phyloP scores from a whole-genome alignment of 2,797 vertebrate genomes.

The Etheostoma nigrum region DNA sequence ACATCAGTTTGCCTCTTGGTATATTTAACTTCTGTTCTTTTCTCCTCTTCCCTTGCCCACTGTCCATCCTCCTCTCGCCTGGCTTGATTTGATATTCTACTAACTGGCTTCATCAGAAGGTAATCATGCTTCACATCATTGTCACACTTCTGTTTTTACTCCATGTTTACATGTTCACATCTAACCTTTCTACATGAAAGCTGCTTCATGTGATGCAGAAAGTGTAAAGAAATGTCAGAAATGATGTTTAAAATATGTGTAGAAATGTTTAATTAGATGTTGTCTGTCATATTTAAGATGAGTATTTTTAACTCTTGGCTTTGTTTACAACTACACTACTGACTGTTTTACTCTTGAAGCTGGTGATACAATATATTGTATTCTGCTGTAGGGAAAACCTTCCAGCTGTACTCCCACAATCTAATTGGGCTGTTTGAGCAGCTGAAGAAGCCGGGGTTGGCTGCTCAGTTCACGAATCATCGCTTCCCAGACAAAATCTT shows the following conservation, averaged over 20 bases:
- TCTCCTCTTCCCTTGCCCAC: constrained; percentile 80
- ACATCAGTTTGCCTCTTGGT: constrained; percentile 62
- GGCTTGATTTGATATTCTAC: constrained; percentile 84
- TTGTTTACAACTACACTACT: not conserved
- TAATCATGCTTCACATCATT: constrained; percentile 85
- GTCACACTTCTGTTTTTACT: constrained; percentile 67
- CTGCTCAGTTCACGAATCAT: constrained; percentile 96
- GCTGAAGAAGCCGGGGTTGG: constrained; percentile 96
- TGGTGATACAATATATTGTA: not conserved
- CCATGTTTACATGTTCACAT: constrained; percentile 51
- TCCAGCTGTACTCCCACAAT: constrained; percentile 98
- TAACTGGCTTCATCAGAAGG: constrained; percentile 92
- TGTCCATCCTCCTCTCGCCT: constrained; percentile 83
- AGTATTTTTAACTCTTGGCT: not conserved
- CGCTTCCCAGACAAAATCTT: constrained; percentile 95
- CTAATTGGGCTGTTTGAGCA: constrained; percentile 98
- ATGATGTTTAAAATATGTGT: not conserved
- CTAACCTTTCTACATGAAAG: constrained; percentile 65
- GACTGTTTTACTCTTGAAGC: constrained; percentile 1
- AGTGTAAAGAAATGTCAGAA: not conserved
- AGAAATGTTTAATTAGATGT: not conserved
- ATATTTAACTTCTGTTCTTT: constrained; percentile 76
- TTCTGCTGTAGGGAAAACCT: constrained; percentile 90
- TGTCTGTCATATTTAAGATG: not conserved
- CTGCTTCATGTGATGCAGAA: constrained; percentile 24